Evolutionary conservation across 2,888 invertebrate species (phyloP).

Genomic region (Danaus chrysippus): DNA sequence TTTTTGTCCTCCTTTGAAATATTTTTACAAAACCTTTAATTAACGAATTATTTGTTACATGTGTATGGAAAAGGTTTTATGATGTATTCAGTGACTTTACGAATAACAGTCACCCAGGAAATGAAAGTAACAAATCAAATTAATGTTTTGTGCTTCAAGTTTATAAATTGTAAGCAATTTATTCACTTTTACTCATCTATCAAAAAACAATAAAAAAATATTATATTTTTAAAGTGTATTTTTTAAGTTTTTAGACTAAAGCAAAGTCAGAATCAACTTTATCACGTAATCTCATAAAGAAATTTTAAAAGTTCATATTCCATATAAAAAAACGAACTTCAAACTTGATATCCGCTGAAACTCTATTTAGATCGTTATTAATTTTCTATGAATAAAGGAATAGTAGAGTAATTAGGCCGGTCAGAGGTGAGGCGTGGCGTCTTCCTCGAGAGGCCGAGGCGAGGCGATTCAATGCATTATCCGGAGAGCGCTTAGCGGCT

Average conservation of each 20-base stretch:
- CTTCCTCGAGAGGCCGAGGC: conserved; percentile 4
- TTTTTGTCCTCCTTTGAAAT: background rate
- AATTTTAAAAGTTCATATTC: too few relatives aligned
- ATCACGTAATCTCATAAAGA: too few relatives aligned
- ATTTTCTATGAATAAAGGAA: conserved; percentile 12
- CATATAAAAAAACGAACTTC: too few relatives aligned
- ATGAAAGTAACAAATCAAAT: background rate
- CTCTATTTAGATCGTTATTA: background rate
- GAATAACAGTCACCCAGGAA: background rate
- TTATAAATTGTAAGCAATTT: background rate
- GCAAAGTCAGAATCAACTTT: too few relatives aligned
- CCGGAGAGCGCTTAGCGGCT: conserved; percentile 17
- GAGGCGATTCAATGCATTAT: conserved; percentile 15
- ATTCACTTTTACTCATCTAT: background rate
- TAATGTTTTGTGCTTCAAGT: background rate
- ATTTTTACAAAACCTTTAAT: background rate
- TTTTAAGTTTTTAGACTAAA: too few relatives aligned
- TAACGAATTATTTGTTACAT: background rate
- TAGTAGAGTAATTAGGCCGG: conserved; percentile 12
- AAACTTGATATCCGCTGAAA: background rate
- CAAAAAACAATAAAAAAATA: background rate
- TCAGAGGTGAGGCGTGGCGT: conserved; percentile 3
- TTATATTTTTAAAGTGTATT: too few relatives aligned
- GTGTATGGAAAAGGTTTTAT: too few relatives aligned
- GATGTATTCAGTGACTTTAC: background rate